phyloP scores from a whole-genome alignment of 2,113 vertebrate genomes.

The Oophaga pumilio region DNA sequence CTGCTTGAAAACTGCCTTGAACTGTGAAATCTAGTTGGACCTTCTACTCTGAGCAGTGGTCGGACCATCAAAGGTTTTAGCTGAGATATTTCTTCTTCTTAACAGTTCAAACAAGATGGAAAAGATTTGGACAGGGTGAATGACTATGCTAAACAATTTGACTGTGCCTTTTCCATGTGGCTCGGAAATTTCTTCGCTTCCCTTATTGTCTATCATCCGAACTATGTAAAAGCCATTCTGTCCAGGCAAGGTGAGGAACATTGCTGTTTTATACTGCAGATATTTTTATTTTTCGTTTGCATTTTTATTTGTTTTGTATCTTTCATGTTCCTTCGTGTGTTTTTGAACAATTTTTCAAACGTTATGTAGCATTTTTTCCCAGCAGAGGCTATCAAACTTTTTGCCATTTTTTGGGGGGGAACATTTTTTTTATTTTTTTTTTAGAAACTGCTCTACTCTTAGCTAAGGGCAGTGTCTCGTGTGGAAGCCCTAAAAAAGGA shows the following conservation, averaged over 20 bases:
- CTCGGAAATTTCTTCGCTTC: constrained; percentile 28
- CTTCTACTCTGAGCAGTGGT: no score
- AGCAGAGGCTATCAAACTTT: no score
- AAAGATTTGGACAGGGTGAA: not conserved
- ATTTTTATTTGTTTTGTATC: not conserved
- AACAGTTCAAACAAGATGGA: constrained; percentile 31
- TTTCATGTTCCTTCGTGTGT: not conserved
- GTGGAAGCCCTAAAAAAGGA: no score
- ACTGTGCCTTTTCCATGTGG: constrained; percentile 55
- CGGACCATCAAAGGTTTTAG: not conserved
- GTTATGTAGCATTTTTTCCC: no score
- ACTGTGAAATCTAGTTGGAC: no score
- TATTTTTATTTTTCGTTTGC: not conserved
- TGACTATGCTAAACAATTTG: constrained; percentile 39
- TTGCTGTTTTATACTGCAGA: not conserved
- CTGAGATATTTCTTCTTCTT: not conserved
- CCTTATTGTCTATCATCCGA: constrained; percentile 41
- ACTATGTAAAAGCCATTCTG: constrained; percentile 57
- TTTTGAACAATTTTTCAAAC: no score
- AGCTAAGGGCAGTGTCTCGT: no score
- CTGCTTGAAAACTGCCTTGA: no score
- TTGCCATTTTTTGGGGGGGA: no score
- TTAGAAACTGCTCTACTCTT: no score
- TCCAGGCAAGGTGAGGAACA: constrained; percentile 30
- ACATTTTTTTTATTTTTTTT: no score